Evolutionary conservation across 64 coral and sea anemone genomes (phyloP).

Genomic region (Exaiptasia diaphana): DNA sequence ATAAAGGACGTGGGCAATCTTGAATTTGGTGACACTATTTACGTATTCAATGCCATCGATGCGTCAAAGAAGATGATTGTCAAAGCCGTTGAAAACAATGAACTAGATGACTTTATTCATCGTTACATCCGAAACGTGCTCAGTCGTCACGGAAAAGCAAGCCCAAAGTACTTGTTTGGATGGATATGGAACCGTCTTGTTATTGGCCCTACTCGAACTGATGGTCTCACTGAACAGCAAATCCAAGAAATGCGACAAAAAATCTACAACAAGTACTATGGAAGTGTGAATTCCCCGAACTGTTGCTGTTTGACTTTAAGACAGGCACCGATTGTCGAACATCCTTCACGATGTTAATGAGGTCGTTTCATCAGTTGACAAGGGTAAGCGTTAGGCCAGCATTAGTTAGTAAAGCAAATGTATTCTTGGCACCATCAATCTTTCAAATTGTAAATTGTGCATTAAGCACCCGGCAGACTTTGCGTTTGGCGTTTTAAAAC

Average conservation of each 20-base stretch:
- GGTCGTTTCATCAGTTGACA: too few species aligned
- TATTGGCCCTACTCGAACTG: conserved; percentile 32
- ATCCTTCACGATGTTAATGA: too few species aligned
- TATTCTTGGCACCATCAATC: too few species aligned
- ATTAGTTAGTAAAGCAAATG: too few species aligned
- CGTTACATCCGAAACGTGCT: neutral
- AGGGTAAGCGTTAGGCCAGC: too few species aligned
- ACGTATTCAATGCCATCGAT: conserved; percentile 7
- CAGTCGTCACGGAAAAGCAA: neutral
- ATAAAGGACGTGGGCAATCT: neutral
- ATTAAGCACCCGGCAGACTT: too few species aligned
- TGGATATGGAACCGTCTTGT: conserved; percentile 12
- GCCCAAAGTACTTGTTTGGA: neutral
- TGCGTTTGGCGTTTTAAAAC: too few species aligned
- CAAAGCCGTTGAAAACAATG: conserved; percentile 17
- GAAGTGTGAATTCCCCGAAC: neutral
- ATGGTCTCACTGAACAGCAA: neutral
- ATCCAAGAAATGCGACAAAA: conserved; percentile 5
- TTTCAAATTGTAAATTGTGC: too few species aligned
- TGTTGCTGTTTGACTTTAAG: neutral
- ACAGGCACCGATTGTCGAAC: neutral
- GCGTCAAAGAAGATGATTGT: conserved; percentile 24
- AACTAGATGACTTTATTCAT: conserved; percentile 34
- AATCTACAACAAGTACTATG: conserved; percentile 26
- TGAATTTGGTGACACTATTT: neutral